phyloP scores from a whole-genome alignment of 2,888 invertebrate genomes.

The Agrotis segetum region DNA sequence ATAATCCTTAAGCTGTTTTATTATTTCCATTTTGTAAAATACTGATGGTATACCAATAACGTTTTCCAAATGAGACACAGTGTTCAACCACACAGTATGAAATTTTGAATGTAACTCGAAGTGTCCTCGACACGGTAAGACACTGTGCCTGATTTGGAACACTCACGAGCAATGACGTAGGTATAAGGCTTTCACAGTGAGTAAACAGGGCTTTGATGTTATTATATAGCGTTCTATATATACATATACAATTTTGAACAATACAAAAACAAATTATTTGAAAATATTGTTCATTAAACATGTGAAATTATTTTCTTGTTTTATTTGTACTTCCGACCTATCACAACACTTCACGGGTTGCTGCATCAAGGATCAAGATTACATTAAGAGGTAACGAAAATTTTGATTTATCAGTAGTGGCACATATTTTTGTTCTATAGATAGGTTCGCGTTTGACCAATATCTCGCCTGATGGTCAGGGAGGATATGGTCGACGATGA shows the following conservation, averaged over 20 bases:
- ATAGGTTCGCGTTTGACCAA: no score
- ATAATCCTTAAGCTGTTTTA: constrained; percentile 52
- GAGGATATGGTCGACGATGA: no score
- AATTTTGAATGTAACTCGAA: constrained; percentile 26
- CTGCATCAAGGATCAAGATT: background rate
- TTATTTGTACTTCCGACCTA: constrained; percentile 63
- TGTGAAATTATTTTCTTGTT: constrained; percentile 79
- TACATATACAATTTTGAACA: constrained; percentile 89
- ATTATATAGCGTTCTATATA: constrained; percentile 88
- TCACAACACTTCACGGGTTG: background rate
- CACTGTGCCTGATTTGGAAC: constrained; percentile 69
- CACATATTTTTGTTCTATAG: no score
- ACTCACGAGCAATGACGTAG: constrained; percentile 75
- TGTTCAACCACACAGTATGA: constrained; percentile 42
- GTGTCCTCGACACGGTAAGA: constrained; percentile 33
- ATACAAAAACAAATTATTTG: constrained; percentile 86
- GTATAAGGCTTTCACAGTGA: constrained; percentile 87
- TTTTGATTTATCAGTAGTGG: no score
- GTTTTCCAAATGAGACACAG: constrained; percentile 62
- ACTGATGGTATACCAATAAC: constrained; percentile 67
- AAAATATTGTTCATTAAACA: constrained; percentile 90
- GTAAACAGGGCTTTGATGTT: constrained; percentile 89
- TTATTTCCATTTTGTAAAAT: constrained; percentile 59
- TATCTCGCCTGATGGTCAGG: no score
- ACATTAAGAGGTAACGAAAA: no score